Evolutionary conservation across 2,888 invertebrate species (phyloP), one percentile per base, ranked within the genome.

Genomic region (Calameuta idolon): DNA sequence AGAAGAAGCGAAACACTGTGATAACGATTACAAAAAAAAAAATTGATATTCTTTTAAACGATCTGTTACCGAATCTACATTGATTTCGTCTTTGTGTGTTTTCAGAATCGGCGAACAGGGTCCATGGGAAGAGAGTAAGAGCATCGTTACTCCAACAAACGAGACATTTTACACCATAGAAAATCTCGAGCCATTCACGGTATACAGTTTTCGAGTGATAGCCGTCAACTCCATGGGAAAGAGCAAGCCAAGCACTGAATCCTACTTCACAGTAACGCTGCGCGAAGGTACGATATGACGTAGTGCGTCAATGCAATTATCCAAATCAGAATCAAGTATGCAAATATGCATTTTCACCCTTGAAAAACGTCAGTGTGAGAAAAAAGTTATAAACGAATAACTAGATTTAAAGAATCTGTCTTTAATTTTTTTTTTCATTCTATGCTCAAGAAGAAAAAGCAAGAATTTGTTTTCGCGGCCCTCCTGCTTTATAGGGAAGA

Each of bases 241-340:
- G 81, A 95, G 95, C 90, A 92, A 92, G 80, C 94, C 95, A 83
- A 94, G 95, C 91, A 94, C 94, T 89, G 94, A 94, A 88, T 95
- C 95, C 78, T 95, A 95, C 92, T 95, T 94, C 91, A 95, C 95
- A 92, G 94, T 95, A 84, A 96, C 96, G 77, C 93, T 95, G 82
- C 93, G 95, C 85, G 96, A 96, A 93, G 94, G 96, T 96, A 92
- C 31, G 71, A 15, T 55, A 55, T 55, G 1, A 55, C 23, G 55
- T 23, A 23, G 5, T 40, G 15, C 12, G 40, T 4, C 15, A 40
- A 40, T 40, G 5, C 5, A 15, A 23, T 40, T 15, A 5, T 40
- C 9, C 23, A 40, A 40, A 40, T 40, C 40, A 40, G 4, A 40
- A 40, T 1, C 4, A 40, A 4, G 15, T 4, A 40, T 15, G 4